These are phyloP conservation scores for Parauchenoglanis punctatus DNA, from an alignment of 2,797 vertebrate species.

Conservation along the genomic window DNA sequence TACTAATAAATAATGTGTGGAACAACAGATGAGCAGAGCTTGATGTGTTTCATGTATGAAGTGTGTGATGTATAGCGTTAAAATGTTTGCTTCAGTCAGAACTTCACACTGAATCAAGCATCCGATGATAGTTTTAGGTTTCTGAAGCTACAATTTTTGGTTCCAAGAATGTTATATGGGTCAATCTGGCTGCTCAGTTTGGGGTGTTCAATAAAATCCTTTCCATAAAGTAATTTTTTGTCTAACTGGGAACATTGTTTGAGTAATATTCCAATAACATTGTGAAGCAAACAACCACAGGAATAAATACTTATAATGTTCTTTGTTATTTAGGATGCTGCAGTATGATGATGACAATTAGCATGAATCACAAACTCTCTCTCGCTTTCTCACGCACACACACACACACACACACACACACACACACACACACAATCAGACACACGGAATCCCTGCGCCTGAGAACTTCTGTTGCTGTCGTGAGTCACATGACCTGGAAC, in stretches of 20 bases:
- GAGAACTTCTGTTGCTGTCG: conserved; percentile 32
- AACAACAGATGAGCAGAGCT: not conserved
- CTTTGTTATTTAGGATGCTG: not conserved
- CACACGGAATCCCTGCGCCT: conserved; percentile 32
- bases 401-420: not conserved
- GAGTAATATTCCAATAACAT: not conserved
- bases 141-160: not conserved
- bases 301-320: not conserved
- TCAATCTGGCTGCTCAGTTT: not conserved
- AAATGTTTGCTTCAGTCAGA: not conserved
- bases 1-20: not conserved
- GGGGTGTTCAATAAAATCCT: not conserved
- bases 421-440: conserved; percentile 14
- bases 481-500: conserved; percentile 39
- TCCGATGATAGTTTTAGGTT: not conserved
- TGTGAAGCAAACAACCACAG: not conserved
- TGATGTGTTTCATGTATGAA: not conserved
- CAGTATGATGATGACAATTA: not conserved
- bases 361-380: not conserved
- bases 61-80: not conserved
- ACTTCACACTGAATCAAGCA: not conserved
- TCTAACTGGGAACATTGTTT: not conserved
- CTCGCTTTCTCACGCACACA: not conserved
- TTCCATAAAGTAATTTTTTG: not conserved
- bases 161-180: not conserved